Evolutionary conservation across 1,140 invertebrate genomes (phyloP), one percentile per base, ranked within the genome.

Genomic region (Lucilia sericata): DNA sequence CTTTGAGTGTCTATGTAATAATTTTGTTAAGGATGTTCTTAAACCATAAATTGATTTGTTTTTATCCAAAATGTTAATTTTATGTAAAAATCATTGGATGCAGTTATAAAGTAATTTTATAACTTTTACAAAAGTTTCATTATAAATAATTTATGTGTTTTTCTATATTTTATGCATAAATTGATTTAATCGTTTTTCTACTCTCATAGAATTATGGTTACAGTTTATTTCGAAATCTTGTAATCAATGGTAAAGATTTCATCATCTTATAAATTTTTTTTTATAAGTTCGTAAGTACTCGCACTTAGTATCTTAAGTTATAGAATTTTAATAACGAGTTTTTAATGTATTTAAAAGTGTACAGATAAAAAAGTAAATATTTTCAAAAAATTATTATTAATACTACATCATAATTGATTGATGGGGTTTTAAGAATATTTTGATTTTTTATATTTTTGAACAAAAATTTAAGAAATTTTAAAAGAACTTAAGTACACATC

Each of bases 121-220:
- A 3, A 42, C 5, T 42, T 42, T 42, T 42, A 42, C 42, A 42
- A 60, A n/a, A 60, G 13, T 14, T 14, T 60, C 13, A 60, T 14
- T n/a, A 5, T 60, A 60, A 60, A n/a, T 17, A 60, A 60, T 60
- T 60, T 60, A 60, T 60, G 13, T 60, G 55, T 60, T 60, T 14
- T 60, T 60, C 55, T 17, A n/a, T 60, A 60, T 60, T 60, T 60
- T 60, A 60, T 60, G 55, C 55, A 60, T 60, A 60, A 60, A 60
- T 60, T 60, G 13, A n/a, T 60, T 17, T 17, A 60, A 60, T 60
- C 55, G 55, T 60, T 60, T n/a, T 17, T 60, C 14, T 60, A 5
- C 13, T 60, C 17, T 60, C 17, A n/a, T 60, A 60, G 17, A 14
- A 60, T 17, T 60, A n/a, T n/a, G 55, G 17, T 60, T 60, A 60